Conservation (phyloP, 2,113 vertebrate genomes). For the Monopterus albus region DNA sequence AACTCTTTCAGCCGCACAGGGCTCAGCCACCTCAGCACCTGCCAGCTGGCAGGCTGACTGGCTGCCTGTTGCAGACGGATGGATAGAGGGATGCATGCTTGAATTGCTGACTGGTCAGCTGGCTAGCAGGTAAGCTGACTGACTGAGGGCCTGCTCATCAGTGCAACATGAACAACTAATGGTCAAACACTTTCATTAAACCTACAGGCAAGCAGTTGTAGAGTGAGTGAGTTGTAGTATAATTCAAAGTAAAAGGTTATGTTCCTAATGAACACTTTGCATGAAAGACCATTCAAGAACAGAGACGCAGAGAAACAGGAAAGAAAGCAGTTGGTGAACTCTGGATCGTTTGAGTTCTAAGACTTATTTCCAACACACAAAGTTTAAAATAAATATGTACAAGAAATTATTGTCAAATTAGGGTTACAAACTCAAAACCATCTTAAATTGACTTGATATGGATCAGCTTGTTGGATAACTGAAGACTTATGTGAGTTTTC, state of each 20-base stretch:
- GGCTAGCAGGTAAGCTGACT: background rate
- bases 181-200: background rate
- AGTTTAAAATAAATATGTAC: background rate
- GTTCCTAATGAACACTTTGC: slow-evolving; percentile 34
- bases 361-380: background rate
- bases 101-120: slow-evolving; percentile 27
- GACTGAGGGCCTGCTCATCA: slow-evolving; percentile 26
- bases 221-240: slow-evolving; percentile 18
- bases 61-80: slow-evolving; percentile 2
- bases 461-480: background rate
- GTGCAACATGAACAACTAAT: slow-evolving; percentile 31
- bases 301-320: background rate
- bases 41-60: slow-evolving; percentile 1
- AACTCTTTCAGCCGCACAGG: slow-evolving; percentile 14
- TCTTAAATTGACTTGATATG: background rate
- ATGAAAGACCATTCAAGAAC: slow-evolving; percentile 6
- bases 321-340: background rate
- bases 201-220: slow-evolving; percentile 24
- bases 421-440: background rate
- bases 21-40: slow-evolving; percentile 19
- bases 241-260: slow-evolving; percentile 58
- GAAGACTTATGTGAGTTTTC: background rate
- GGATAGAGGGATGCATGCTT: slow-evolving; percentile 1
- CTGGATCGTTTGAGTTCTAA: background rate
- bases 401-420: background rate